Evolutionary conservation across 2,888 invertebrate genomes (phyloP).

Genomic region (Sarcophaga variegata): DNA sequence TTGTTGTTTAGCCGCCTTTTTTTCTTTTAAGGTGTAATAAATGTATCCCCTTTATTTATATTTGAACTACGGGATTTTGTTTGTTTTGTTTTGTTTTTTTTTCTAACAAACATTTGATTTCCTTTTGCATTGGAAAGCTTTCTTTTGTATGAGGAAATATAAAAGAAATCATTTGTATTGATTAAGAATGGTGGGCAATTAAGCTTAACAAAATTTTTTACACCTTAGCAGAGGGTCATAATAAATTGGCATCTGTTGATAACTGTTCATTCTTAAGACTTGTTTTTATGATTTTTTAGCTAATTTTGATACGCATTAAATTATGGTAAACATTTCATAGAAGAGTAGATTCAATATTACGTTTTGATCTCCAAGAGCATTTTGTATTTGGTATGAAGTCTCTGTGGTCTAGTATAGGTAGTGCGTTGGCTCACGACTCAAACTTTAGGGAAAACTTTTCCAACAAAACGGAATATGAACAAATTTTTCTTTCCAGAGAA

Average conservation of each 20-base stretch:
- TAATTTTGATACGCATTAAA: too few relatives aligned
- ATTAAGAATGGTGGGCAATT: background rate
- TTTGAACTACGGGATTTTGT: background rate
- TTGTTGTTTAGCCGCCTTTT: constrained; percentile 38
- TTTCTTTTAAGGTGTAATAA: constrained; percentile 58
- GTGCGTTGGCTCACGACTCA: too few relatives aligned
- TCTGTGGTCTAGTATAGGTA: too few relatives aligned
- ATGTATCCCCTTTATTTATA: constrained; percentile 31
- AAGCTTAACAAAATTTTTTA: background rate
- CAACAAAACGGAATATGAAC: too few relatives aligned
- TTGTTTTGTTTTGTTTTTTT: background rate
- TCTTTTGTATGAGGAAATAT: background rate
- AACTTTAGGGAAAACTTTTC: too few relatives aligned
- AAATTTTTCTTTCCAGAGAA: too few relatives aligned
- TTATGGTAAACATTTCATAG: too few relatives aligned
- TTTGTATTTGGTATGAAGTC: too few relatives aligned
- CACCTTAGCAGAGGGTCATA: background rate
- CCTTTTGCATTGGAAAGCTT: background rate
- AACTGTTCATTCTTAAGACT: too few relatives aligned
- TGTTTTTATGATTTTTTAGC: too few relatives aligned
- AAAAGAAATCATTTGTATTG: background rate
- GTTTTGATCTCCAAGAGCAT: too few relatives aligned
- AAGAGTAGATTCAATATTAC: too few relatives aligned
- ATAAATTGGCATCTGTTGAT: background rate
- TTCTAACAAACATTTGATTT: background rate